These are phyloP conservation scores for Cheilosia grossa DNA, from an alignment of 2,888 invertebrate genomes.

Conservation along the genomic window DNA sequence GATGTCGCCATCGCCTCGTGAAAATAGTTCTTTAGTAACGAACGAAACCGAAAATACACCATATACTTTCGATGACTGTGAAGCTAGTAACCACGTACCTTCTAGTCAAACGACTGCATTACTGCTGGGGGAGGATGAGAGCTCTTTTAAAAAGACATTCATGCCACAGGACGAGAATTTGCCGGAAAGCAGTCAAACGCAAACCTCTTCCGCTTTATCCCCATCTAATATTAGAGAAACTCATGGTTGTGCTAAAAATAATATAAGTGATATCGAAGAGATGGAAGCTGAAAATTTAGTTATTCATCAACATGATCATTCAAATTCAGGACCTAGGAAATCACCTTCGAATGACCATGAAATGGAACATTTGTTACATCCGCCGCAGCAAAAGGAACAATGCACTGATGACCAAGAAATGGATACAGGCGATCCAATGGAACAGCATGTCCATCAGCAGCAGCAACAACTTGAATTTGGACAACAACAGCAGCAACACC, in stretches of 20 bases:
- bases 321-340: slow-evolving; percentile 21
- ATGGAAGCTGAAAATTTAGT: slow-evolving; percentile 67
- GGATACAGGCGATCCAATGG: slow-evolving; percentile 25
- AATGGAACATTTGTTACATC: slow-evolving; percentile 30
- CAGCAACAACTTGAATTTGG: slow-evolving; percentile 10
- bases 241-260: slow-evolving; percentile 60
- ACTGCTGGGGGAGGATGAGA: slow-evolving; percentile 19
- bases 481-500: background rate
- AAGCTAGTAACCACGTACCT: slow-evolving; percentile 31
- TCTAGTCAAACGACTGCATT: slow-evolving; percentile 46
- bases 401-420: slow-evolving; percentile 25
- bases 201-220: slow-evolving; percentile 37
- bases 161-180: slow-evolving; percentile 16
- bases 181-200: slow-evolving; percentile 28
- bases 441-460: slow-evolving; percentile 6
- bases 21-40: slow-evolving; percentile 6
- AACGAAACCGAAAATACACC: slow-evolving; percentile 9
- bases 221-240: slow-evolving; percentile 52
- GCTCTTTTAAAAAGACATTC: slow-evolving; percentile 28
- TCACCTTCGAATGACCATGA: slow-evolving; percentile 16
- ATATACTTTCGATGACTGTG: slow-evolving; percentile 39
- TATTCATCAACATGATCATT: slow-evolving; percentile 61
- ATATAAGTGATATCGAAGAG: slow-evolving; percentile 56
- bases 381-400: slow-evolving; percentile 15
- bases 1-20: slow-evolving; percentile 8